Evolutionary conservation across 2,113 vertebrate genomes (phyloP).

Genomic region (Anguilla rostrata): DNA sequence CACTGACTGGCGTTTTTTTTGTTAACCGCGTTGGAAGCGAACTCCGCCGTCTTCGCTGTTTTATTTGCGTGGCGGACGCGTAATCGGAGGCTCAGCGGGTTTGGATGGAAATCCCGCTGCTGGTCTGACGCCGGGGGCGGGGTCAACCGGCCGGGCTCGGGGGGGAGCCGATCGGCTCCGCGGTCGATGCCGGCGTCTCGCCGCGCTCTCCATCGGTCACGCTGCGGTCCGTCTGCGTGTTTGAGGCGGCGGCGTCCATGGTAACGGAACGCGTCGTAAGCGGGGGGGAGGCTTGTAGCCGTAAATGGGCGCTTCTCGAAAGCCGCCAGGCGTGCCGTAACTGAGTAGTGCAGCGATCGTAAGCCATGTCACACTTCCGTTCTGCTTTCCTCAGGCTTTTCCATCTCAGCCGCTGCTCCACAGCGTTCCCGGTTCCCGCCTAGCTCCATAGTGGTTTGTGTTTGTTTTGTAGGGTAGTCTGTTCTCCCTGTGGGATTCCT

Average conservation of each 20-base stretch:
- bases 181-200: not conserved
- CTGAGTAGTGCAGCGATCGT: not conserved
- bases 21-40: not conserved
- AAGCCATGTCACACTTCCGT: not conserved
- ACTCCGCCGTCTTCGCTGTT: not conserved
- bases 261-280: not conserved
- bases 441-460: not conserved
- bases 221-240: not conserved
- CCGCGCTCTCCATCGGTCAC: not conserved
- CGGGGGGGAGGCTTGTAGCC: not conserved
- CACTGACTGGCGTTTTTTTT: no score
- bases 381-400: not conserved
- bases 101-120: conserved; percentile 5
- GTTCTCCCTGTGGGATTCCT: not conserved
- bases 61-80: not conserved
- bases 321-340: not conserved
- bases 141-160: not conserved
- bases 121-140: not conserved
- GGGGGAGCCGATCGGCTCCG: not conserved
- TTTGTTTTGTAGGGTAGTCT: not conserved
- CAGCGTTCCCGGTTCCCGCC: not conserved
- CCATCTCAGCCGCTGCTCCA: not conserved
- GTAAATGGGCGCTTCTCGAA: not conserved
- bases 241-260: not conserved
- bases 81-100: conserved; percentile 5